phyloP scores from a whole-genome alignment of 2,888 invertebrate genomes.

The Lamellibrachia satsuma region DNA sequence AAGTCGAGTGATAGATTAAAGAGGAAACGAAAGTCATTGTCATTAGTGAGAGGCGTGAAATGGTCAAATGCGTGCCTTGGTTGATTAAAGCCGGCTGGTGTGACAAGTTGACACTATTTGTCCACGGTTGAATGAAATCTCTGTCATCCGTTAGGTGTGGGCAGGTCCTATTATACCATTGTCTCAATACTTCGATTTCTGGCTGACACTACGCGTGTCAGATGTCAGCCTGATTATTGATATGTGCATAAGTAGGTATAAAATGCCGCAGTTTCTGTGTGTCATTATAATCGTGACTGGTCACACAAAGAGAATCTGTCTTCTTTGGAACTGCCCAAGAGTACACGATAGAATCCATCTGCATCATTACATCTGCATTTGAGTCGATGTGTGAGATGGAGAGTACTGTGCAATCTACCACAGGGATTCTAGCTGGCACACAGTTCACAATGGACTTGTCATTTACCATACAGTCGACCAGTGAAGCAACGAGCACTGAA shows the following conservation, averaged over 20 bases:
- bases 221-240: not conserved
- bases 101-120: too few species aligned
- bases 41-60: too few species aligned
- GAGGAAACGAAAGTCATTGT: too few species aligned
- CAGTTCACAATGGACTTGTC: not conserved
- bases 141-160: slow-evolving; percentile 4
- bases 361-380: not conserved
- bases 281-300: not conserved
- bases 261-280: not conserved
- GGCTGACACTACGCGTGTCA: not conserved
- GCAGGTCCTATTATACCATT: not conserved
- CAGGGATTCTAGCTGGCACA: not conserved
- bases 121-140: not conserved
- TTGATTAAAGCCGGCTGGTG: too few species aligned
- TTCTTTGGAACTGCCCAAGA: not conserved
- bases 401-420: not conserved
- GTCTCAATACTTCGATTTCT: not conserved
- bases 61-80: too few species aligned
- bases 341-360: not conserved
- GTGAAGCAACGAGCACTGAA: not conserved
- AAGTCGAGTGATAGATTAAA: too few species aligned
- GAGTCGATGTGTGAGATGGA: not conserved
- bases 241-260: not conserved
- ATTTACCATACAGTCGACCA: not conserved
- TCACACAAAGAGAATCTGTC: not conserved